Percentiles rank a stretch among this genome's conserved stretches.
Conservation (phyloP, 2,888 invertebrate genomes). For the Cheilosia soror region DNA sequence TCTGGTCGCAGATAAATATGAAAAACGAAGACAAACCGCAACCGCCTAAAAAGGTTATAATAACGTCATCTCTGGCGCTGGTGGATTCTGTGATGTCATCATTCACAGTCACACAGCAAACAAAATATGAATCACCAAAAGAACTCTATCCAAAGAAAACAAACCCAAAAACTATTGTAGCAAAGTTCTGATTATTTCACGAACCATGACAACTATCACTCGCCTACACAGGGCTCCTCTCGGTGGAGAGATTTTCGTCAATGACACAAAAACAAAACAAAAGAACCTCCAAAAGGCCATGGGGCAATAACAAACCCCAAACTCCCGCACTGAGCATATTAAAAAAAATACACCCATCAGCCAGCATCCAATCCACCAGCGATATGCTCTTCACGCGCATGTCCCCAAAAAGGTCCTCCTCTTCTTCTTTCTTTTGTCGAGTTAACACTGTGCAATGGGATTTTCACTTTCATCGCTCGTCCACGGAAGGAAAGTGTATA, state of each 20-base stretch:
- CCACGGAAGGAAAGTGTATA: constrained; percentile 67
- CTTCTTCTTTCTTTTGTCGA: constrained; percentile 28
- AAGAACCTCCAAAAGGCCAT: constrained; percentile 49
- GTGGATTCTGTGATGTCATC: constrained; percentile 63
- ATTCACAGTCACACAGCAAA: constrained; percentile 27
- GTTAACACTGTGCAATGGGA: constrained; percentile 46
- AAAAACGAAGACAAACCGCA: constrained; percentile 9
- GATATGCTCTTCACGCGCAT: constrained; percentile 51
- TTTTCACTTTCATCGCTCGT: constrained; percentile 71
- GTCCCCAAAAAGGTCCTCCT: constrained; percentile 48
- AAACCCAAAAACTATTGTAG: constrained; percentile 50
- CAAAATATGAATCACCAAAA: constrained; percentile 60
- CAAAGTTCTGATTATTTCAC: constrained; percentile 56
- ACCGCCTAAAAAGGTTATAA: constrained; percentile 55
- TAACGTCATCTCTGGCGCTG: constrained; percentile 65
- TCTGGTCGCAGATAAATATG: background rate
- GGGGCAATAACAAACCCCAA: constrained; percentile 62
- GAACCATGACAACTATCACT: constrained; percentile 58
- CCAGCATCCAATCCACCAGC: constrained; percentile 18
- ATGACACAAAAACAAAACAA: constrained; percentile 51
- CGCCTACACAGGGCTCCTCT: constrained; percentile 55
- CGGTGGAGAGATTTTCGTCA: constrained; percentile 40
- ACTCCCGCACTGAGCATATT: background rate
- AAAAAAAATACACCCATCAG: background rate
- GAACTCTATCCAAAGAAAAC: constrained; percentile 1